A percentile compares a stretch with the other conserved stretches of the same genome.
Conservation (phyloP, 2,797 vertebrate genomes). For the Brachyalestes nurse region DNA sequence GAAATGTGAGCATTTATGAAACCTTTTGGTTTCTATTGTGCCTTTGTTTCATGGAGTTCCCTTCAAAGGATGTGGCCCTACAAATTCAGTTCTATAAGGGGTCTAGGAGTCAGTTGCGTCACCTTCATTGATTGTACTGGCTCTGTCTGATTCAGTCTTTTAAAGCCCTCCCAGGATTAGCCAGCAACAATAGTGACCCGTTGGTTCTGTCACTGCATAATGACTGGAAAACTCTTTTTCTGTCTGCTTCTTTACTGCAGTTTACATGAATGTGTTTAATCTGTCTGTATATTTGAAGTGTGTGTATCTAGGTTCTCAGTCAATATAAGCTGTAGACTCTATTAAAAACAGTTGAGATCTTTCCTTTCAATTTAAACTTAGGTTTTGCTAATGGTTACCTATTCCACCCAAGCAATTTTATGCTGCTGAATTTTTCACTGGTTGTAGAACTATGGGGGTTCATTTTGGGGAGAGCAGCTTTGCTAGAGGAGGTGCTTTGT, state of each 20-base stretch:
- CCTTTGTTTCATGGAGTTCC: conserved; percentile 25
- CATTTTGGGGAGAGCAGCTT: conserved; percentile 28
- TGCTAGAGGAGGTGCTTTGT: conserved; percentile 25
- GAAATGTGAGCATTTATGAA: conserved; percentile 36
- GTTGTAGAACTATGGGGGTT: conserved; percentile 5
- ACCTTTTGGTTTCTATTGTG: conserved; percentile 18
- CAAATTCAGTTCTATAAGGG: conserved; percentile 42
- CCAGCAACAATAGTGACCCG: conserved; percentile 47
- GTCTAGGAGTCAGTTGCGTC: conserved; percentile 66
- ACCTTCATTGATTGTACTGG: conserved; percentile 75
- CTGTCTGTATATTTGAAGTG: background rate
- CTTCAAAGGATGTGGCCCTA: conserved; percentile 29
- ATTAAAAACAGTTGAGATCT: background rate
- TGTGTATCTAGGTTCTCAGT: too few relatives aligned
- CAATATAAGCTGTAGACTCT: too few relatives aligned
- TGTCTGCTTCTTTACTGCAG: too few relatives aligned
- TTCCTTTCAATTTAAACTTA: background rate
- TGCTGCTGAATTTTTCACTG: background rate
- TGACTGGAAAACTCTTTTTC: too few relatives aligned
- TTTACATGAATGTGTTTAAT: background rate
- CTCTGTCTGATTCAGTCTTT: conserved; percentile 67
- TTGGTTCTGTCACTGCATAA: conserved; percentile 11
- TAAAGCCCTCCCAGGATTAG: conserved; percentile 65
- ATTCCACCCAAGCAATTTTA: background rate
- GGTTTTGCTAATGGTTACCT: background rate